Percentiles rank a stretch among this genome's conserved stretches.
phyloP scores from a whole-genome alignment of 2,888 invertebrate species.

The Drosophila lutescens region DNA sequence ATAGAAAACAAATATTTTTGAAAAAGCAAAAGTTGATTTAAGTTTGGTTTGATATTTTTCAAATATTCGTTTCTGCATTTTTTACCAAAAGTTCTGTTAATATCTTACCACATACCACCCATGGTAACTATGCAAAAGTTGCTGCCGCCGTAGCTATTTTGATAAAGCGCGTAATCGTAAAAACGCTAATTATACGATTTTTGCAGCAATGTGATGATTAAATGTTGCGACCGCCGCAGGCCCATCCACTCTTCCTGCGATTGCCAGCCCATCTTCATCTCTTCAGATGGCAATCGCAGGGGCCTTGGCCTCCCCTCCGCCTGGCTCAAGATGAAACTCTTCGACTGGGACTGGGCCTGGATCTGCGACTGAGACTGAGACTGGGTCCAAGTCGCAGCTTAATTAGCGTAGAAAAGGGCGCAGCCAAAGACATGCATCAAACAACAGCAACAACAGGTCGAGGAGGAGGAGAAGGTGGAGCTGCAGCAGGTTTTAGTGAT shows the following conservation, averaged over 20 bases:
- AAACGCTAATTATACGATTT: slow-evolving; percentile 81
- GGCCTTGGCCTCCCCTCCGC: slow-evolving; percentile 39
- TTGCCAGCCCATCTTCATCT: slow-evolving; percentile 30
- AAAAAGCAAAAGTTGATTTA: too few species aligned
- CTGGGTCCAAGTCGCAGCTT: slow-evolving; percentile 49
- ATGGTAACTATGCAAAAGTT: slow-evolving; percentile 23
- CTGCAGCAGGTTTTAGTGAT: slow-evolving; percentile 61
- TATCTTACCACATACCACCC: not conserved
- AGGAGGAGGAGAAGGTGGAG: slow-evolving; percentile 9
- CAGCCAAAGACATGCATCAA: slow-evolving; percentile 74
- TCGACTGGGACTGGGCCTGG: not conserved
- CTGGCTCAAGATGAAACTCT: slow-evolving; percentile 13
- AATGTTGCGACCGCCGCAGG: slow-evolving; percentile 69
- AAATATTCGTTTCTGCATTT: too few species aligned
- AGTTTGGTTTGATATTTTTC: too few species aligned
- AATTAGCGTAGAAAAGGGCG: slow-evolving; percentile 77
- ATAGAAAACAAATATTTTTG: too few species aligned
- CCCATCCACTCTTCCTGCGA: slow-evolving; percentile 13
- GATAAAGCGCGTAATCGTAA: slow-evolving; percentile 80
- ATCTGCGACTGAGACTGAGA: slow-evolving; percentile 2
- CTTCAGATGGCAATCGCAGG: slow-evolving; percentile 32
- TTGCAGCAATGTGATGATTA: slow-evolving; percentile 75
- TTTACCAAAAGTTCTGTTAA: too few species aligned
- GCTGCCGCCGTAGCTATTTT: slow-evolving; percentile 57
- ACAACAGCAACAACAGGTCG: slow-evolving; percentile 32